Evolutionary conservation across 2,113 vertebrate species (phyloP), one percentile per base, ranked within the genome.

Genomic region (Puma concolor): DNA sequence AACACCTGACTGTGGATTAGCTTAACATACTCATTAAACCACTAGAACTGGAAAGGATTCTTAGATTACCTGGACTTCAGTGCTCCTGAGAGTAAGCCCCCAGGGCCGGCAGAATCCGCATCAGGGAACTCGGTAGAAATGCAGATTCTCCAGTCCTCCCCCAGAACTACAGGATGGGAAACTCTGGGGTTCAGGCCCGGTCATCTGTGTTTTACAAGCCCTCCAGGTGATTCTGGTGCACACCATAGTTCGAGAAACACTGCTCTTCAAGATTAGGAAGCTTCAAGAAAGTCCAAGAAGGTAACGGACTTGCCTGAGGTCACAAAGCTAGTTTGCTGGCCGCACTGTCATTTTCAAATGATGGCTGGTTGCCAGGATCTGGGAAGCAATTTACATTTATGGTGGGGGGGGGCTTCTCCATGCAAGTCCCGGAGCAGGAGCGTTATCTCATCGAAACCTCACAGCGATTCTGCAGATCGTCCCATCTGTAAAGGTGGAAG

Each of bases 301-400:
- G 27, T 19, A 25, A 36, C 15, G 57, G 44, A 88, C 71, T 72
- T 97, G 66, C 63, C 38, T 91, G 27, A 95, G 66, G 60, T 88
- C 60, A 67, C 60, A 72, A 50, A 82, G 66, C 50, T 63, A 31
- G n/a, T 21, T 63, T 72, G 38, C 44, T 80, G 48, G 66, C 57
- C 67, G 87, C 92, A 29, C 63, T 76, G 31, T 88, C 60, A 60
- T 48, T 93, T 96, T 93, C 44, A 83, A 81, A 48, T 54, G 54
- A 84, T 57, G 77, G 0, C 27, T 48, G 60, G 38, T 91, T 93
- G 31, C 50, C 27, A 44, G 92, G 54, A 69, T 48, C 69, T 27
- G 57, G 72, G 66, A 79, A 86, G 50, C 66, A 52, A 67, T 92
- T 38, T 27, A 27, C 80, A 25, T 36, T 38, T 66, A 16, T 25